Percentiles rank a stretch among this genome's conserved stretches.
Conservation (phyloP, 2,888 invertebrate genomes). For the Rhopalosiphum nymphaeae region DNA sequence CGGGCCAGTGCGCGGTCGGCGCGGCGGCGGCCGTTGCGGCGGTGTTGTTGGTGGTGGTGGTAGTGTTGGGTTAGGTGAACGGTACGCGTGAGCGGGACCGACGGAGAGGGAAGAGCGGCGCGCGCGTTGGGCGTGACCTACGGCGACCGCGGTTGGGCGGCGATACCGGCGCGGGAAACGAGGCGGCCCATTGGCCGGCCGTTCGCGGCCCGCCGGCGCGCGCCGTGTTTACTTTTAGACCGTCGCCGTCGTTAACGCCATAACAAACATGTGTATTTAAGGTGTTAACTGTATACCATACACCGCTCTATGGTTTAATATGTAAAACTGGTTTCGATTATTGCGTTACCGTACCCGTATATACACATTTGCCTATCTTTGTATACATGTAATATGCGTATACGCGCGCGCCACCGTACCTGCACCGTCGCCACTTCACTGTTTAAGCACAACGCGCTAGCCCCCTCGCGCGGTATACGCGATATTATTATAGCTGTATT, state of each 20-base stretch:
- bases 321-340: constrained; percentile 62
- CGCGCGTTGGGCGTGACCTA: constrained; percentile 33
- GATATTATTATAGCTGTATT: not conserved
- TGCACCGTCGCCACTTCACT: not conserved
- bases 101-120: not conserved
- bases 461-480: not conserved
- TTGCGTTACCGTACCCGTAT: constrained; percentile 24
- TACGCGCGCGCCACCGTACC: not conserved
- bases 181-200: constrained; percentile 69
- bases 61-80: not conserved
- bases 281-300: constrained; percentile 57
- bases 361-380: not conserved
- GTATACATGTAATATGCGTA: not conserved
- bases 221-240: constrained; percentile 55
- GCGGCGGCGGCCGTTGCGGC: not conserved
- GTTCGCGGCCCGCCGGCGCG: constrained; percentile 27
- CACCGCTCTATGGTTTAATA: not conserved
- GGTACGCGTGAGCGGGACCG: not conserved
- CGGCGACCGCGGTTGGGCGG: constrained; percentile 69
- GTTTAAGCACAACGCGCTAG: not conserved
- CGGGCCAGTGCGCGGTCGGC: not conserved
- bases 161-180: constrained; percentile 73
- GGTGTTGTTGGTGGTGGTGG: not conserved
- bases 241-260: constrained; percentile 63
- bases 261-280: constrained; percentile 63